These are phyloP conservation scores for Ips nitidus DNA, from an alignment of 1,140 invertebrate genomes.

Conservation along the genomic window DNA sequence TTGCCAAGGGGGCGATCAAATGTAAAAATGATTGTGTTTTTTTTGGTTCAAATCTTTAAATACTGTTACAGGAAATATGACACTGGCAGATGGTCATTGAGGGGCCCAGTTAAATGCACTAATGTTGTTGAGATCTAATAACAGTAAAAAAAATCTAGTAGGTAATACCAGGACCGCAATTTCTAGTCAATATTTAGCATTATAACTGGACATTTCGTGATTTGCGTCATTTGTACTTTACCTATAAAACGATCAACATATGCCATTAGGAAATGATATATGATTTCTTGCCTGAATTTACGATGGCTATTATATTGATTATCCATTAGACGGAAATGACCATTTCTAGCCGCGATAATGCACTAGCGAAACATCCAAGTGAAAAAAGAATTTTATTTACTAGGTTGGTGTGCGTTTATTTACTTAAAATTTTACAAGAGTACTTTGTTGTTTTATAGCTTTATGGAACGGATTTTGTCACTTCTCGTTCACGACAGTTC, in stretches of 20 bases:
- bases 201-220: not conserved
- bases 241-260: not conserved
- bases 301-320: not conserved
- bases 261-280: conserved; percentile 1
- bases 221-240: not conserved
- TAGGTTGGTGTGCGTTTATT: no score
- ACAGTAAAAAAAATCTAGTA: not conserved
- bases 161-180: not conserved
- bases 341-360: conserved; percentile 5
- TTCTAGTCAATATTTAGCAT: not conserved
- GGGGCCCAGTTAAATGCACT: not conserved
- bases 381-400: not conserved
- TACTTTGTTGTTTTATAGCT: no score
- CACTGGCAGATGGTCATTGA: conserved; percentile 14
- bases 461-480: no score
- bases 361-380: not conserved
- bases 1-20: conserved; percentile 15
- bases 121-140: not conserved
- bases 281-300: conserved; percentile 1
- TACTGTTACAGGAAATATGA: conserved; percentile 24
- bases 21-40: conserved; percentile 21
- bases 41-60: not conserved
- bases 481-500: no score
- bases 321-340: conserved; percentile 16
- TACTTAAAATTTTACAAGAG: no score